Base-by-base conservation (phyloP, 2,113 vertebrate species). In the Chauna torquata region DNA sequence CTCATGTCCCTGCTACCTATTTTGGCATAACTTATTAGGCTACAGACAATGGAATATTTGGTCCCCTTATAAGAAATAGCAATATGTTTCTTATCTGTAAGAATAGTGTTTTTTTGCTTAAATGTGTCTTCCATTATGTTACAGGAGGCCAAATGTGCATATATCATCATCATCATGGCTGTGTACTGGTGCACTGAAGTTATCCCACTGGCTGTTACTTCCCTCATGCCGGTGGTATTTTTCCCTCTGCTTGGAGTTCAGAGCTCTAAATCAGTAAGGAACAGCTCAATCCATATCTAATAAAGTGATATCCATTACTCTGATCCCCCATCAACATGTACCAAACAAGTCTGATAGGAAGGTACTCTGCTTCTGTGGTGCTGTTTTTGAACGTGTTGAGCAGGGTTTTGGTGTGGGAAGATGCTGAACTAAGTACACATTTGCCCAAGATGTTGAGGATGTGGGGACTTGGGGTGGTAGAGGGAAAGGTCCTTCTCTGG, bases 161-260 rank as follows among this genome's bases (percentile, higher is more conserved):
- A 99, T 44, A 95, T 99, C 92, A 98, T 99, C 81, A 87, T 99
- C 86, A 94, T 99, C 95, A 99, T 99, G 99, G 99, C 99, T 6
- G 97, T 99, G 32, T 99, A 98, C 96, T 99, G 99, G 99, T 99
- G 99, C 97, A 99, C 99, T 4, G 99, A 99, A 92, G 99, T 99
- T 72, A 98, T 99, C 47, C 99, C 99, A 0, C 97, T 99, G 97
- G 99, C 99, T 18, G 84, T 99, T 66, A 99, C 99, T 1, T 97
- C 99, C 36, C 98, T 99, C 89, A 92, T 99, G 64, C 99, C 99
- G 6, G 98, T 97, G 22, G 64, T 99, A 22, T 98, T 99, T 38
- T 99, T 99, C 96, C 99, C 99, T 16, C 88, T 99, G 82, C 98
- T 99, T 94, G 99, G 98, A 88, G 98, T 99, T 94, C 98, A 99